A percentile compares a stretch with the other conserved stretches of the same genome.
These are phyloP conservation scores for Pteropus alecto DNA, from an alignment of 2,113 vertebrate genomes.

Conservation along the genomic window DNA sequence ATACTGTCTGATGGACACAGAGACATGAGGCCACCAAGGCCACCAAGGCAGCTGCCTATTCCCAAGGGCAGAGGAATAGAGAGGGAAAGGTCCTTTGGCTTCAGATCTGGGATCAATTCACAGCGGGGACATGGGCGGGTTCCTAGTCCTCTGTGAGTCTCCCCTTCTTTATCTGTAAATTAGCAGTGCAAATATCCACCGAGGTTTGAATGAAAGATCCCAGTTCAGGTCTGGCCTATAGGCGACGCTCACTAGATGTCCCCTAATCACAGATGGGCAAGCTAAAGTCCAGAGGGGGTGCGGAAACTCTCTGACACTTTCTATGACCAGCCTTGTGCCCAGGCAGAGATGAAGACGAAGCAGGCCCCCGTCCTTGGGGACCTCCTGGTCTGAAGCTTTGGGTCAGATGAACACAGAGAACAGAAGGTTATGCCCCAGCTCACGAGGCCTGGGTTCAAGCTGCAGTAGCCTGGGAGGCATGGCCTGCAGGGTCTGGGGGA, in stretches of 20 bases:
- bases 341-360: rapidly evolving
- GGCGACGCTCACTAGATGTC: rapidly evolving
- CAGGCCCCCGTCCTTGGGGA: neutral
- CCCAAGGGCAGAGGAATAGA: too few species aligned
- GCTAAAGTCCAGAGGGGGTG: rapidly evolving
- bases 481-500: neutral
- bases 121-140: neutral
- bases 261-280: rapidly evolving
- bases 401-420: neutral
- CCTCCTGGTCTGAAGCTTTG: neutral
- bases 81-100: neutral
- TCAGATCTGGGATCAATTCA: neutral
- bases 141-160: neutral
- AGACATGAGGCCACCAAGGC: neutral
- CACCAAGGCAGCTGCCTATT: neutral
- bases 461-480: rapidly evolving
- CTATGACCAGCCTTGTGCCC: neutral
- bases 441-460: rapidly evolving
- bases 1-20: neutral
- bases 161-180: neutral
- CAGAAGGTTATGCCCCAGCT: neutral
- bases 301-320: neutral
- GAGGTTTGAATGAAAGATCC: neutral
- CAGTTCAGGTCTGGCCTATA: neutral
- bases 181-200: neutral